Conservation (phyloP, 2,113 vertebrate genomes). For the Pyxicephalus adspersus region DNA sequence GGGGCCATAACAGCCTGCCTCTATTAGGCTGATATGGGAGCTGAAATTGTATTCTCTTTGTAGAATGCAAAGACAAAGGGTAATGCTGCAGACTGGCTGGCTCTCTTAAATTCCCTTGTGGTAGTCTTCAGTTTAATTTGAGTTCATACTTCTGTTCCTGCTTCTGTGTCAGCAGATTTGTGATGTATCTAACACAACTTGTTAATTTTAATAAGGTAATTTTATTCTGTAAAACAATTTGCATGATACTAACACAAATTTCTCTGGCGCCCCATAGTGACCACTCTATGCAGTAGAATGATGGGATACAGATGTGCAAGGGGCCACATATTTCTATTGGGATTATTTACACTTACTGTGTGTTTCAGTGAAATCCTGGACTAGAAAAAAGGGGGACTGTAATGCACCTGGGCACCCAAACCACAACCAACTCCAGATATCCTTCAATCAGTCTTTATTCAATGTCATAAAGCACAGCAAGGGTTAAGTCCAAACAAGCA, state of each 20-base stretch:
- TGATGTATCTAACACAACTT: neutral
- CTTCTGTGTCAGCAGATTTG: neutral
- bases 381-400: no score
- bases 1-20: neutral
- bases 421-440: no score
- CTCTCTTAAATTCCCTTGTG: conserved; percentile 32
- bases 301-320: no score
- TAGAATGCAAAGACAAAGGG: conserved; percentile 9
- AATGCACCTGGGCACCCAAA: no score
- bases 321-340: neutral
- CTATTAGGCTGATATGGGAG: conserved; percentile 16
- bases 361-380: neutral
- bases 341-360: neutral
- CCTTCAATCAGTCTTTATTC: no score
- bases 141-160: conserved; percentile 4
- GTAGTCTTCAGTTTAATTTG: neutral
- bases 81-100: conserved; percentile 15
- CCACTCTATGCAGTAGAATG: neutral
- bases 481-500: no score
- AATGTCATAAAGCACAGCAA: no score
- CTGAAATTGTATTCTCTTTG: neutral
- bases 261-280: neutral
- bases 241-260: neutral
- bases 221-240: neutral
- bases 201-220: neutral